Evolutionary conservation across 2,888 invertebrate genomes (phyloP).

Genomic region (Polia nebulosa): DNA sequence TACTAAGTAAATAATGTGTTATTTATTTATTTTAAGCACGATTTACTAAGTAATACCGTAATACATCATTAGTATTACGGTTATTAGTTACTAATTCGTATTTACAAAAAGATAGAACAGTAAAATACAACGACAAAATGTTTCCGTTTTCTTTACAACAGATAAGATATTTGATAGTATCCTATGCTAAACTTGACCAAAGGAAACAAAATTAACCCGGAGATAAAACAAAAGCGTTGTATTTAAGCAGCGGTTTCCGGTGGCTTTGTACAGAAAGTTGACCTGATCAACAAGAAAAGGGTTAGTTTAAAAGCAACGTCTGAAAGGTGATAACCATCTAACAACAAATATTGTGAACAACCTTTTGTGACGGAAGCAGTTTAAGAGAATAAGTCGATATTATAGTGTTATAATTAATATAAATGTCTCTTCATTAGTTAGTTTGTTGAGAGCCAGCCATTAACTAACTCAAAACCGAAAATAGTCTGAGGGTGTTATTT

Average conservation of each 20-base stretch:
- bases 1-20: no score
- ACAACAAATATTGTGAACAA: neutral
- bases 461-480: neutral
- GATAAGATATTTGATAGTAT: no score
- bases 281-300: slow-evolving; percentile 25
- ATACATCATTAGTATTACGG: no score
- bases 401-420: neutral
- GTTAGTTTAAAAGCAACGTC: slow-evolving; percentile 20
- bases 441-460: no score
- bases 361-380: neutral
- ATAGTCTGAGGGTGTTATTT: no score
- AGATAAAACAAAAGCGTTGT: neutral
- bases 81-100: no score
- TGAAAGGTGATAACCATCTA: slow-evolving; percentile 57
- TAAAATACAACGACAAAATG: no score
- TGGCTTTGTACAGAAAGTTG: slow-evolving; percentile 19
- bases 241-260: slow-evolving; percentile 6
- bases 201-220: neutral
- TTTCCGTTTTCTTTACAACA: no score
- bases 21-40: no score
- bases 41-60: no score
- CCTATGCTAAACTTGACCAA: neutral
- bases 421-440: neutral
- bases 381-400: neutral
- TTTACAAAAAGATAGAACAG: no score